Evolutionary conservation across 2,113 vertebrate genomes (phyloP).

Genomic region (Stigmatopora nigra): DNA sequence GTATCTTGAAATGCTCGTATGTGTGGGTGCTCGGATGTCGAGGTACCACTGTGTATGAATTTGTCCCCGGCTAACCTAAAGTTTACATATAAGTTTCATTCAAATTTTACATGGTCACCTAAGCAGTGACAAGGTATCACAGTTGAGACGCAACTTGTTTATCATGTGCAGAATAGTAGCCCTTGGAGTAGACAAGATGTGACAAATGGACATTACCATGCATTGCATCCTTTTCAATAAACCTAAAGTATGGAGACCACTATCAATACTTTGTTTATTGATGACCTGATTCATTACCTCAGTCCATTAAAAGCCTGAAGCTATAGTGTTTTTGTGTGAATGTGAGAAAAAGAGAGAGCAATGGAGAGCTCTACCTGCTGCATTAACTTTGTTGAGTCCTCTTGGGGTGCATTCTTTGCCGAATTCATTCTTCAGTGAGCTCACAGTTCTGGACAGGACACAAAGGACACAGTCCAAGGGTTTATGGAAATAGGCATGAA

Average conservation of each 20-base stretch:
- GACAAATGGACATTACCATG: conserved; percentile 45
- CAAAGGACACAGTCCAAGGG: conserved; percentile 21
- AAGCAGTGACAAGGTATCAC: neutral
- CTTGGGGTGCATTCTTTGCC: conserved; percentile 51
- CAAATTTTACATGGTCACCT: neutral
- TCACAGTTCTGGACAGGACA: conserved; percentile 39
- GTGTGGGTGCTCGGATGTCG: too few species aligned
- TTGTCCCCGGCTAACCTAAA: neutral
- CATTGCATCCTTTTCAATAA: conserved; percentile 56
- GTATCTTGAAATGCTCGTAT: too few species aligned
- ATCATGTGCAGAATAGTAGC: neutral
- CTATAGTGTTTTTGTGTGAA: neutral
- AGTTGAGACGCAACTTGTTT: neutral
- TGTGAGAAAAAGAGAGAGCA: conserved; percentile 3
- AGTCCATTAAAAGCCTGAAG: conserved; percentile 55
- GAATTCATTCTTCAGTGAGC: conserved; percentile 27
- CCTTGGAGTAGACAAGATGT: conserved; percentile 34
- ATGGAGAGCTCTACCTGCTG: conserved; percentile 57
- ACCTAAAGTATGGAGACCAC: conserved; percentile 58
- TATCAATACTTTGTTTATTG: conserved; percentile 48
- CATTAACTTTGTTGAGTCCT: conserved; percentile 67
- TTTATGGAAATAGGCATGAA: conserved; percentile 12
- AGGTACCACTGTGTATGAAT: neutral
- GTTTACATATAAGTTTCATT: too few species aligned
- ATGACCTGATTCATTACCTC: conserved; percentile 55